Percentiles rank a stretch among this genome's conserved stretches.
Evolutionary conservation across 2,888 invertebrate species (phyloP).

Genomic region (Latrodectus hesperus): DNA sequence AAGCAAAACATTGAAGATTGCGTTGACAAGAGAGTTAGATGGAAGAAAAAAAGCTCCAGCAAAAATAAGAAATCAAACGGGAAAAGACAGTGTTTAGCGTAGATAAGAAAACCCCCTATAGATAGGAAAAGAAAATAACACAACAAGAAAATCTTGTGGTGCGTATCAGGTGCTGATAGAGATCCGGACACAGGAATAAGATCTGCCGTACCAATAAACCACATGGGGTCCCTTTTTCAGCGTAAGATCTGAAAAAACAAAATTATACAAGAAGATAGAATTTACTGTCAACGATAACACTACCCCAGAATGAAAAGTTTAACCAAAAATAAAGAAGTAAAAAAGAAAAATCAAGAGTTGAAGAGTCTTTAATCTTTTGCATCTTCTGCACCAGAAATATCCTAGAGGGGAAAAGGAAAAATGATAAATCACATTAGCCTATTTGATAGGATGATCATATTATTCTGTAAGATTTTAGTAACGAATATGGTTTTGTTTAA

Average conservation of each 20-base stretch:
- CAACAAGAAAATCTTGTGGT: conserved; percentile 21
- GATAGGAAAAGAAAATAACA: conserved; percentile 25
- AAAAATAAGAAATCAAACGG: conserved; percentile 58
- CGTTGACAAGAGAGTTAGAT: conserved; percentile 54
- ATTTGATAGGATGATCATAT: conserved; percentile 27
- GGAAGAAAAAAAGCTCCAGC: neutral
- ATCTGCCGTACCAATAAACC: conserved; percentile 51
- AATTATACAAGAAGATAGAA: conserved; percentile 60
- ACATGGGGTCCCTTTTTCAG: conserved; percentile 45
- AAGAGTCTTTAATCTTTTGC: conserved; percentile 51
- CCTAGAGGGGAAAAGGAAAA: conserved; percentile 18
- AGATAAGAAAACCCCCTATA: conserved; percentile 54
- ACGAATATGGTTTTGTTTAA: too few species aligned
- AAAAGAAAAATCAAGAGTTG: neutral
- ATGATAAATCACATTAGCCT: conserved; percentile 53
- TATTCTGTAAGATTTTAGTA: too few species aligned
- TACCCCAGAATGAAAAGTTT: conserved; percentile 35
- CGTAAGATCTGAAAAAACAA: conserved; percentile 46
- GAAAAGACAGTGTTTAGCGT: conserved; percentile 64
- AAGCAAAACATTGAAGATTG: conserved; percentile 28
- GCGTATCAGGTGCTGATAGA: conserved; percentile 59
- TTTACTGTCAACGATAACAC: conserved; percentile 50
- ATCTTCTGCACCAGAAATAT: conserved; percentile 26
- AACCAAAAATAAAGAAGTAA: conserved; percentile 18
- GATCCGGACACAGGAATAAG: conserved; percentile 62